Base-by-base conservation (phyloP, 2,888 invertebrate genomes). In the Griposia aprilina region DNA sequence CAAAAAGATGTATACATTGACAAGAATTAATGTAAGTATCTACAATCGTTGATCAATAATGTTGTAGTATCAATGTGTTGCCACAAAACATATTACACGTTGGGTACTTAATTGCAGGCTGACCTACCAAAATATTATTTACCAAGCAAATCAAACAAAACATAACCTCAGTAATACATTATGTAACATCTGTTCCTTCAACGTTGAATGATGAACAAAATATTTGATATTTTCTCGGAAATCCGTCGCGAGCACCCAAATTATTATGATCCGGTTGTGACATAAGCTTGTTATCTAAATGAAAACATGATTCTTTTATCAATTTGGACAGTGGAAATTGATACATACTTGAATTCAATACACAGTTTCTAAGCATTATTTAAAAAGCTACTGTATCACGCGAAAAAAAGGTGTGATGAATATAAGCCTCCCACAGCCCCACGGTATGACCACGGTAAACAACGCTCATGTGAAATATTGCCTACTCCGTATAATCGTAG, bases 181-280 rank as follows among this genome's bases (percentile, higher is more conserved):
- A 60, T 60, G 30, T 79, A 30, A 45, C 30, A 52, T 69, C 5
- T n/a, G 45, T 52, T 52, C n/a, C n/a, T 52, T 60, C 50, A 74
- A 59, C 15, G 20, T 60, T 50, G 23, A 68, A 30, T 30, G 30
- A 50, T 45, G 11, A 23, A 71, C 10, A 6, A 71, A 60, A n/a
- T 55, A 55, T 72, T 80, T 62, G 48, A 80, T 57, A 72, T 11
- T 41, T 41, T 63, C n/a, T 48, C 26, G 8, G n/a, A 63, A 55
- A 73, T 63, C 30, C 45, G 17, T 26, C 5, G 26, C n/a, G 15
- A 23, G 15, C 15, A 23, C 30, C 36, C 48, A 26, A 48, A 55
- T 70, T 26, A 55, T 71, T 70, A 45, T 36, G 13, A 72, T 50
- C 26, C 62, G 60, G 5, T 62, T 15, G 45, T 55, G 80, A 36